These are phyloP conservation scores for Cricetomys ansorgei DNA, from an alignment of 2,113 vertebrate species.

Conservation along the genomic window DNA sequence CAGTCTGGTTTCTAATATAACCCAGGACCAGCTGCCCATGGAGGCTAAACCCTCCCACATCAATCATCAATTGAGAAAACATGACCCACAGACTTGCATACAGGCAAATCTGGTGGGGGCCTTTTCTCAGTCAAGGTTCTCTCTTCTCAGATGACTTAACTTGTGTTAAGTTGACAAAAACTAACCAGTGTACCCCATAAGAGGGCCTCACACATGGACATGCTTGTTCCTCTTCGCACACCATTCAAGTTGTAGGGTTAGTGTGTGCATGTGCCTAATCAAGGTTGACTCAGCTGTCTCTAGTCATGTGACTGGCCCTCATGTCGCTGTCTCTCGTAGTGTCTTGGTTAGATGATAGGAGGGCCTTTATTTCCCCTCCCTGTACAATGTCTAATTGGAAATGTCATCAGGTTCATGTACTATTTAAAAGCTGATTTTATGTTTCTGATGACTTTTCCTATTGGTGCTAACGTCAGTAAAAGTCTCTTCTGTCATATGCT, in stretches of 20 bases:
- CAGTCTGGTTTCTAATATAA: background rate
- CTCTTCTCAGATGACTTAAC: background rate
- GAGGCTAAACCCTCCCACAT: background rate
- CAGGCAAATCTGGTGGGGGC: background rate
- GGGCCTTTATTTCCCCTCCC: background rate
- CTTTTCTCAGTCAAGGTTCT: background rate
- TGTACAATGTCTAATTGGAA: background rate
- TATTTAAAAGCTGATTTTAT: background rate
- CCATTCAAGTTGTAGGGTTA: rapidly evolving
- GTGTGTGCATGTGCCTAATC: rapidly evolving
- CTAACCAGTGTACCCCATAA: background rate
- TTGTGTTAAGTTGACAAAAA: background rate
- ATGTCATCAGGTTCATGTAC: too few species aligned
- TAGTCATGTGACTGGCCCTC: background rate
- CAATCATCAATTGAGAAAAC: background rate
- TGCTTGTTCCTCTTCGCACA: background rate
- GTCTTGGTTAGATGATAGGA: background rate
- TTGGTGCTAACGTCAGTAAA: background rate
- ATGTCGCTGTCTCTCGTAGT: background rate
- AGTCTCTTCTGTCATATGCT: background rate
- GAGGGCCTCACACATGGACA: background rate
- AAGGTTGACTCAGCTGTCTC: background rate
- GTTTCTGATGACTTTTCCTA: background rate
- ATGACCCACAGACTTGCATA: too few species aligned
- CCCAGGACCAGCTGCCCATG: background rate